Conservation (phyloP, 35 echinoderm and acorn worm genomes). For the Lytechinus variegatus region DNA sequence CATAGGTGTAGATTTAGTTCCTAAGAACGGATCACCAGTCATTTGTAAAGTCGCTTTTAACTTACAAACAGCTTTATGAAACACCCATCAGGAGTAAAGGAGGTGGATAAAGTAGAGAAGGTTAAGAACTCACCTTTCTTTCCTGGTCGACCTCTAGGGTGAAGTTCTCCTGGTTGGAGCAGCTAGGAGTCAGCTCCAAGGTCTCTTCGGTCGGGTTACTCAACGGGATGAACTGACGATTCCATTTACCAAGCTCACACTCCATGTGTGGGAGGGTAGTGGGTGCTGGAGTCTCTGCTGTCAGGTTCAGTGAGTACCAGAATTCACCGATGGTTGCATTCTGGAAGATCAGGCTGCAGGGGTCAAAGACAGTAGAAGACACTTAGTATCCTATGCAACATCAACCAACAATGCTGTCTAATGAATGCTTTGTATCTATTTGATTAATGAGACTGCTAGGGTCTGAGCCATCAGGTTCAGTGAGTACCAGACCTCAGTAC, state of each 20-base stretch:
- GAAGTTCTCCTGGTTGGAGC: slow-evolving; percentile 89
- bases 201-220: slow-evolving; percentile 93
- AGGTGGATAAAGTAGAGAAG: neutral
- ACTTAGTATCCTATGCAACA: neutral
- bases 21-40: no score
- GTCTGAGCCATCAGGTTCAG: no score
- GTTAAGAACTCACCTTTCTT: slow-evolving; percentile 55
- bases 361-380: slow-evolving; percentile 14
- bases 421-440: neutral
- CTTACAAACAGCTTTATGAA: no score
- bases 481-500: no score
- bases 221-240: slow-evolving; percentile 87
- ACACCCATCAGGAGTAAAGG: no score
- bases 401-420: neutral
- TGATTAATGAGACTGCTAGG: neutral
- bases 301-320: slow-evolving; percentile 75
- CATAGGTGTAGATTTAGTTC: no score
- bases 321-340: slow-evolving; percentile 83
- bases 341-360: slow-evolving; percentile 90
- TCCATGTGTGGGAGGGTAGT: slow-evolving; percentile 79
- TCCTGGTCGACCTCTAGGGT: slow-evolving; percentile 80
- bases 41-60: no score
- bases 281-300: slow-evolving; percentile 74
- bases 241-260: slow-evolving; percentile 97
- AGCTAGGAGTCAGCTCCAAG: slow-evolving; percentile 70